These are phyloP conservation scores for Phoebastria nigripes DNA, from an alignment of 2,797 vertebrate genomes.

Conservation along the genomic window DNA sequence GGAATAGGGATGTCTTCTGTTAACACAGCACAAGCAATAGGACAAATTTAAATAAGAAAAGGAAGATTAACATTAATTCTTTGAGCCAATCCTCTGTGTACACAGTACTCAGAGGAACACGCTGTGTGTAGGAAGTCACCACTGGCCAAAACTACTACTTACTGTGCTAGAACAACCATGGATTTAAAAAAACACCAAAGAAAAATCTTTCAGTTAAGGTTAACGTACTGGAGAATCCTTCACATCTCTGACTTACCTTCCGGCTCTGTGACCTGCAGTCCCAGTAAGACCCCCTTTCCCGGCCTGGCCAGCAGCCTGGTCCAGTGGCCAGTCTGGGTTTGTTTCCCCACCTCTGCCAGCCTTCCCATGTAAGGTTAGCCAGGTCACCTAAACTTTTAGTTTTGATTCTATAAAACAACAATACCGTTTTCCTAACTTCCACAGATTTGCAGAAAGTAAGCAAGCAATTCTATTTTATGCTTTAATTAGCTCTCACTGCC, in stretches of 20 bases:
- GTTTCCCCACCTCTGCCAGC: neutral
- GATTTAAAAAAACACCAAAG: neutral
- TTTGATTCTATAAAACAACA: neutral
- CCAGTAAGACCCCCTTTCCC: neutral
- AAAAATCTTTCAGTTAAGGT: neutral
- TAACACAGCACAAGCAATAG: neutral
- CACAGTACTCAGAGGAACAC: neutral
- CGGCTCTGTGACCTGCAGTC: neutral
- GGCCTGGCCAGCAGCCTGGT: neutral
- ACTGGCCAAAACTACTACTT: neutral
- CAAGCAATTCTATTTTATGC: fast-evolving
- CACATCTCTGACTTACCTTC: neutral
- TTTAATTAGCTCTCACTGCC: neutral
- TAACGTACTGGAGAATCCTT: neutral
- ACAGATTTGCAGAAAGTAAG: neutral
- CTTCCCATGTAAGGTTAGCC: neutral
- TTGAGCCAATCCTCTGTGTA: neutral
- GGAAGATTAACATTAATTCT: slow-evolving; percentile 20
- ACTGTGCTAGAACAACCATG: neutral
- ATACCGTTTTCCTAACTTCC: fast-evolving
- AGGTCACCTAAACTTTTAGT: neutral
- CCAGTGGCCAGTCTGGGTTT: neutral
- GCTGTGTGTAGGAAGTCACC: neutral
- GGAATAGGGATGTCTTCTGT: neutral
- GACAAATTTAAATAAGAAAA: slow-evolving; percentile 20